Evolutionary conservation across 2,888 invertebrate genomes (phyloP).

Genomic region (Stegophylla sp.): DNA sequence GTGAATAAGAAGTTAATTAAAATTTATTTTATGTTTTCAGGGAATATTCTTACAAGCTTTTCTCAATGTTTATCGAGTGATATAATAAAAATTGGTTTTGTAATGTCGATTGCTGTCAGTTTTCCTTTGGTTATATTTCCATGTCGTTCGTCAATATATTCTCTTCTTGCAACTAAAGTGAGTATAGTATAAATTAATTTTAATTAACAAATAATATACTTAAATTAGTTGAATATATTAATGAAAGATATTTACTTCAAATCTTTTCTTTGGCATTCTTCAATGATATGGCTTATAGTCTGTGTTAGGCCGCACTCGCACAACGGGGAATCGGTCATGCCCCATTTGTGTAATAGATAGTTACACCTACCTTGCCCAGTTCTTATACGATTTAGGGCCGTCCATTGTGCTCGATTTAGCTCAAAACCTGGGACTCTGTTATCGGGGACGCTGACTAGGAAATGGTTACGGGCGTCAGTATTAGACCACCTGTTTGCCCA

Average conservation of each 20-base stretch:
- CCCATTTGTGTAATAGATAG: too few species aligned
- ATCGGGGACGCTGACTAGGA: too few species aligned
- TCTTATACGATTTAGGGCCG: background rate
- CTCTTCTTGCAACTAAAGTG: slow-evolving; percentile 85
- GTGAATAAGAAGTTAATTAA: background rate
- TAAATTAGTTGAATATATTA: background rate
- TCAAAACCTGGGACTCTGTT: background rate
- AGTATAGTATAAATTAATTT: slow-evolving; percentile 58
- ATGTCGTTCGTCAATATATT: slow-evolving; percentile 90
- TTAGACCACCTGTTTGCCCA: too few species aligned
- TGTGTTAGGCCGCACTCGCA: too few species aligned
- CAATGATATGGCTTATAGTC: too few species aligned
- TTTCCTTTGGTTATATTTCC: slow-evolving; percentile 97
- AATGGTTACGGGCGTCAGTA: too few species aligned
- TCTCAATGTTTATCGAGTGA: slow-evolving; percentile 82
- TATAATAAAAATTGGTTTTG: slow-evolving; percentile 91
- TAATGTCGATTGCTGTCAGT: slow-evolving; percentile 92
- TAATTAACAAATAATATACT: background rate
- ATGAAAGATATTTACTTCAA: too few species aligned
- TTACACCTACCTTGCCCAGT: too few species aligned
- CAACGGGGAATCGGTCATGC: too few species aligned
- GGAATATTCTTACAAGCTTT: slow-evolving; percentile 90
- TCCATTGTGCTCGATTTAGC: background rate
- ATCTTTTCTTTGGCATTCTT: background rate
- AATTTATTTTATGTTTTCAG: slow-evolving; percentile 66